Base-by-base conservation (phyloP, 2,797 vertebrate genomes). In the Danio choprae region DNA sequence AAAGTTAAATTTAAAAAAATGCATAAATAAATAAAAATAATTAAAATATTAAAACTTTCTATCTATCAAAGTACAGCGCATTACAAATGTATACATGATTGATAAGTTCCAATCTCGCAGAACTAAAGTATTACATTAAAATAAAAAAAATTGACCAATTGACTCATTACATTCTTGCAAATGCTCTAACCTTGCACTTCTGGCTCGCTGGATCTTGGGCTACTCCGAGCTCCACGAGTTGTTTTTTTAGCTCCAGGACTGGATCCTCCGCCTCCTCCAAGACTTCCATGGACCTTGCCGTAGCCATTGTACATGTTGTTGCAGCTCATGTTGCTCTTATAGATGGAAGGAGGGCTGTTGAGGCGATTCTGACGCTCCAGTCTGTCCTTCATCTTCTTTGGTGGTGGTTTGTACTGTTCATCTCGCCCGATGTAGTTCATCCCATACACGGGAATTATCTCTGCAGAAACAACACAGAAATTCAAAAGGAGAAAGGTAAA, bases 361-460 rank as follows among this genome's bases (percentile, higher is more conserved):
- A 98, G 93, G 22, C 96, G 94, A 90, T 98, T 99, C 83, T 99
- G 97, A 69, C 96, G 94, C 87, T 98, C 97, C 0, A 97, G 94
- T 89, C 96, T 93, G 83, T 95, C 95, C 81, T 98, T 98, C 78
- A 97, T 95, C 81, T 98, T 99, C 89, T 98, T 99, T 90, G 96
- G 96, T 74, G 96, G 97, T 16, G 96, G 96, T 87, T 99, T 99
- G 91, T 97, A 98, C 74, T 95, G 95, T 76, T 98, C 97, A 87
- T 98, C 97, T 83, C 97, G 92, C 83, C 95, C 94, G 59, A 97
- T 95, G 84, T 95, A 98, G 92, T 94, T 98, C 97, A 99, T 98
- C 64, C 96, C 97, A 1, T 97, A 98, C 81, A 98, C 92, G 74
- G 97, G 95, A 91, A 99, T 97, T 82, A 98, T 97, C 93, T 98